Evolutionary conservation across 2,888 invertebrate genomes (phyloP).

Genomic region (Eilema depressum): DNA sequence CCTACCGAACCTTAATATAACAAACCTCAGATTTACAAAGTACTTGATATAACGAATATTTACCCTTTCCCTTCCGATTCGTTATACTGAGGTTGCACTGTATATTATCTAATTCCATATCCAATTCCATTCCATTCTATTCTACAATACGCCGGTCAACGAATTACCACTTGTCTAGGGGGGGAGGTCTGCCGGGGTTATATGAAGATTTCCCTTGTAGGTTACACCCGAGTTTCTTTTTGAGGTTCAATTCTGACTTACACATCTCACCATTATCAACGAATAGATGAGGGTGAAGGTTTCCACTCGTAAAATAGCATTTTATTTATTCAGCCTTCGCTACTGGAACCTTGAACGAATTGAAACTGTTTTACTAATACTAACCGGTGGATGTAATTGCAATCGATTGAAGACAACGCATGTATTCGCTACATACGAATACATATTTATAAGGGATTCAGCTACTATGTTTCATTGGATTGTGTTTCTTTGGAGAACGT

Average conservation of each 20-base stretch:
- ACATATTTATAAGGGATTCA: not conserved
- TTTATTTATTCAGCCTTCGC: not conserved
- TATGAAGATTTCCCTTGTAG: no score
- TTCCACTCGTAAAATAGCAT: not conserved
- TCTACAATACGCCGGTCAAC: no score
- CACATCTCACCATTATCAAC: not conserved
- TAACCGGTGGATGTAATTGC: not conserved
- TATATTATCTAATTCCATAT: no score
- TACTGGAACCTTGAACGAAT: slow-evolving; percentile 1
- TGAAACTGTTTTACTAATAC: not conserved
- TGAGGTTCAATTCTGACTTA: not conserved
- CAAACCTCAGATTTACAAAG: no score
- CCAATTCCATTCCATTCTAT: no score
- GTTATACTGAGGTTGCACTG: no score
- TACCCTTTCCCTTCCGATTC: no score
- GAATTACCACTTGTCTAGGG: no score
- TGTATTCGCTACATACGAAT: not conserved
- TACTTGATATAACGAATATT: no score
- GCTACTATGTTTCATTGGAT: not conserved
- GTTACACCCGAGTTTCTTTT: not conserved
- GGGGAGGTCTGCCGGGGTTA: no score
- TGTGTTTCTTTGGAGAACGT: not conserved
- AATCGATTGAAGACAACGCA: slow-evolving; percentile 10
- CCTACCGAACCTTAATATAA: no score
- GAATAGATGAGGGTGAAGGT: not conserved